Conservation (phyloP, 2,888 invertebrate species). For the Adineta ricciae region DNA sequence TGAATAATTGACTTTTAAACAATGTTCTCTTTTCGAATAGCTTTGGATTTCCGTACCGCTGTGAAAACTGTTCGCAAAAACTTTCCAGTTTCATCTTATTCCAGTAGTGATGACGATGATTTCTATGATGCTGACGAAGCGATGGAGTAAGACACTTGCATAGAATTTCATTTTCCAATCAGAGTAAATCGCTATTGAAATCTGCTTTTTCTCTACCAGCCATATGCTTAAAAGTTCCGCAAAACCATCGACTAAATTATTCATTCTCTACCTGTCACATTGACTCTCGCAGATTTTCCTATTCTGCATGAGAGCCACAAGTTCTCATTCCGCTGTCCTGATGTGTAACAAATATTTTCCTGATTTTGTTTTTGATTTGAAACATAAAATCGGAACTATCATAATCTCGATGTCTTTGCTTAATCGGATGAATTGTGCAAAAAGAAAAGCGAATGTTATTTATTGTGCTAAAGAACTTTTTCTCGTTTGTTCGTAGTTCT, state of each 20-base stretch:
- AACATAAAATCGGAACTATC: not conserved
- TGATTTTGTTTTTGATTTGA: not conserved
- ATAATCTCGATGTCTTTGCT: not conserved
- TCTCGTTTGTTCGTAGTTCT: not conserved
- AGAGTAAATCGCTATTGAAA: not conserved
- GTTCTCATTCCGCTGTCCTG: not conserved
- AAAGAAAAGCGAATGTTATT: not conserved
- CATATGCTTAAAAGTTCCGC: not conserved
- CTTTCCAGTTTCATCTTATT: slow-evolving; percentile 26
- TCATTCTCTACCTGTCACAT: not conserved
- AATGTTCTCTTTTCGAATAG: not conserved
- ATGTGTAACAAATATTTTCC: not conserved
- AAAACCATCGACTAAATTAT: not conserved
- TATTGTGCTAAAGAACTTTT: not conserved
- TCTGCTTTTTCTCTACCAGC: not conserved
- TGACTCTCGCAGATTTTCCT: not conserved
- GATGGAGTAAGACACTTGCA: not conserved
- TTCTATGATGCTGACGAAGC: slow-evolving; percentile 6
- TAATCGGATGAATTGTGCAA: not conserved
- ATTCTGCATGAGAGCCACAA: not conserved
- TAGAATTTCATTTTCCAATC: too few species aligned
- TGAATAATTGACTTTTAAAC: not conserved
- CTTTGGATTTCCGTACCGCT: not conserved
- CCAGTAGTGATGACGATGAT: slow-evolving; percentile 32
- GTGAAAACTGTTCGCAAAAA: not conserved